Percentiles rank a stretch among this genome's conserved stretches.
Conservation (phyloP, 2,113 vertebrate species). For the Oreocharis arfaki region DNA sequence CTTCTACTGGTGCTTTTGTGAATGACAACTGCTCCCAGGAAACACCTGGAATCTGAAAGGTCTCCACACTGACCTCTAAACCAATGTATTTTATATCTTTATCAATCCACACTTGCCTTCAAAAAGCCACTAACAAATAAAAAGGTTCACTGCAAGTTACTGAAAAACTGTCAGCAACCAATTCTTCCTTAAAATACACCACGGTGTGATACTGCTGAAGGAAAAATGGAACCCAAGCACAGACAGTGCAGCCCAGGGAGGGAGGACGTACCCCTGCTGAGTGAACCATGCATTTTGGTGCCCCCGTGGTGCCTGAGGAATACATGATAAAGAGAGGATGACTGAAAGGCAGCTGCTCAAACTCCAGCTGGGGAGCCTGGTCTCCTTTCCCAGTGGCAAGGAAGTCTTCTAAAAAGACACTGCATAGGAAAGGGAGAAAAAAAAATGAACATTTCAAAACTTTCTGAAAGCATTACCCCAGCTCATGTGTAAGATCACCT, state of each 20-base stretch:
- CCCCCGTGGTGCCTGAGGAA: slow-evolving; percentile 93
- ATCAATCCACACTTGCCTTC: background rate
- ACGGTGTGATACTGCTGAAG: background rate
- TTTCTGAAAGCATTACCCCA: background rate
- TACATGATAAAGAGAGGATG: slow-evolving; percentile 97
- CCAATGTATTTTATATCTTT: background rate
- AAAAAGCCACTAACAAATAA: background rate
- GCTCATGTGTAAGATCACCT: background rate
- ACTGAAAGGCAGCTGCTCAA: slow-evolving; percentile 93
- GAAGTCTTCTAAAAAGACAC: slow-evolving; percentile 91
- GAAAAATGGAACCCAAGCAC: background rate
- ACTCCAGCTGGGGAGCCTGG: slow-evolving; percentile 91
- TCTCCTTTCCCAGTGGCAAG: slow-evolving; percentile 78
- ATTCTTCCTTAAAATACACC: background rate
- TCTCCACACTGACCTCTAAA: background rate
- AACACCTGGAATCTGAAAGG: background rate
- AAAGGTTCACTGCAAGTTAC: background rate
- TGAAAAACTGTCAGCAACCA: background rate
- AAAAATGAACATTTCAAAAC: background rate
- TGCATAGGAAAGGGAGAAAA: background rate
- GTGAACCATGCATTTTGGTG: slow-evolving; percentile 98
- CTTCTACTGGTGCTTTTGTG: background rate
- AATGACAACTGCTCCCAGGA: background rate
- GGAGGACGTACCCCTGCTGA: slow-evolving; percentile 87
- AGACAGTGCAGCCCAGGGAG: background rate